Conservation (phyloP, 2,113 vertebrate genomes). For the Megaleporinus macrocephalus region DNA sequence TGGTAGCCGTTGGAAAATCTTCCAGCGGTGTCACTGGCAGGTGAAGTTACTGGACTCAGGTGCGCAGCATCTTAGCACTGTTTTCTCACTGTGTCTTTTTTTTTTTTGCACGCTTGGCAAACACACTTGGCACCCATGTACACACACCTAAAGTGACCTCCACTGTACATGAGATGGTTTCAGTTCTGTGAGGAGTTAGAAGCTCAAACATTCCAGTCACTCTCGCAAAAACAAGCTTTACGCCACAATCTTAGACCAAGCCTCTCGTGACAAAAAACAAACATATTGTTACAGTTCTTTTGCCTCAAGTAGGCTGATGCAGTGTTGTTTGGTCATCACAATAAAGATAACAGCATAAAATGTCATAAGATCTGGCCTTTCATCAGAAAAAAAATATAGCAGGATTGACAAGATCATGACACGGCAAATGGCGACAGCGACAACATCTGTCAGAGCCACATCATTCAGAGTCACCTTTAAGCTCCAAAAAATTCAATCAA, state of each 20-base stretch:
- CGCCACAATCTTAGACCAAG: neutral
- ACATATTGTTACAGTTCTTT: neutral
- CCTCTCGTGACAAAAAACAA: neutral
- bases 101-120: conserved; percentile 49
- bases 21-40: neutral
- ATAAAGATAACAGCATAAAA: neutral
- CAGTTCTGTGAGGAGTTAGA: neutral
- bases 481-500: neutral
- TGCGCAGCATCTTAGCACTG: neutral
- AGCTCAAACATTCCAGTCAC: neutral
- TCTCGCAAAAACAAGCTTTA: neutral
- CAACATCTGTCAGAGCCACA: neutral
- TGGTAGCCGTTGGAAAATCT: neutral
- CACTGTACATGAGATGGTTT: neutral
- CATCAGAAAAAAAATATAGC: neutral
- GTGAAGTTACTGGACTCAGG: neutral
- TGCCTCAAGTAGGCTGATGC: neutral
- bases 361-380: neutral
- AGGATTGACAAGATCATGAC: neutral
- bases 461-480: too few species aligned
- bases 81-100: conserved; percentile 34
- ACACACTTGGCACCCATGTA: conserved; percentile 51
- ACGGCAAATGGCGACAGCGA: neutral
- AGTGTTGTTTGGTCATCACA: neutral
- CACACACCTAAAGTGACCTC: conserved; percentile 9